Conservation (phyloP, 2,888 invertebrate genomes). For the Diplazon laetatorius region DNA sequence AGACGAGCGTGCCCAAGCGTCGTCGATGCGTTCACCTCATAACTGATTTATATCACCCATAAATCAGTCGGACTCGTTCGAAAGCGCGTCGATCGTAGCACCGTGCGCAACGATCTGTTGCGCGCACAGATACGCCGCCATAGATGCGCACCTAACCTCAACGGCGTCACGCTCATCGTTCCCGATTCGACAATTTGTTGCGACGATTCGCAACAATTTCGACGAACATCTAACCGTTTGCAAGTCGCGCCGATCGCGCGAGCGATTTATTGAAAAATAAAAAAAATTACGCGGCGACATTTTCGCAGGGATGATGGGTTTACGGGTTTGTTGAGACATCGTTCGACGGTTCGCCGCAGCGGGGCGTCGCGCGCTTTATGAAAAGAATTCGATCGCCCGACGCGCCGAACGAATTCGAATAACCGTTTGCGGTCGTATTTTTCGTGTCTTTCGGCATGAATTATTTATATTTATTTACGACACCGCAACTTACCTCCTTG, state of each 20-base stretch:
- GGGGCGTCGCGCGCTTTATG: constrained; percentile 60
- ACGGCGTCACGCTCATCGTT: constrained; percentile 39
- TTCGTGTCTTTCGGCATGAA: constrained; percentile 10
- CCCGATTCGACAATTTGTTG: no score
- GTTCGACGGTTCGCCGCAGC: constrained; percentile 45
- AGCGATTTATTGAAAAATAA: constrained; percentile 12
- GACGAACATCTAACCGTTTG: no score
- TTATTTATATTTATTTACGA: constrained; percentile 43
- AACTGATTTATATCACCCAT: constrained; percentile 69
- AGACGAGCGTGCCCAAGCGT: constrained; percentile 59
- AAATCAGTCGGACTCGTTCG: constrained; percentile 67
- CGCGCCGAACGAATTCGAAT: constrained; percentile 2
- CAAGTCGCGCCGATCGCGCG: no score
- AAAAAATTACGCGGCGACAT: constrained; percentile 44
- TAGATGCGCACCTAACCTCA: no score
- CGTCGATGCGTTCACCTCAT: constrained; percentile 66
- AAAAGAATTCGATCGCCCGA: constrained; percentile 55
- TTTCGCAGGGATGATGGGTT: constrained; percentile 32
- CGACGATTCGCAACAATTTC: no score
- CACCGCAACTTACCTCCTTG: constrained; percentile 83
- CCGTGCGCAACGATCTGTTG: constrained; percentile 4
- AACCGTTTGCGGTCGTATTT: constrained; percentile 29
- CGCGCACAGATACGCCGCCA: background rate
- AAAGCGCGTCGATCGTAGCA: constrained; percentile 61
- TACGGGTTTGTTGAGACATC: constrained; percentile 52